Evolutionary conservation across 2,113 vertebrate species (phyloP).

Genomic region (Esox niger): DNA sequence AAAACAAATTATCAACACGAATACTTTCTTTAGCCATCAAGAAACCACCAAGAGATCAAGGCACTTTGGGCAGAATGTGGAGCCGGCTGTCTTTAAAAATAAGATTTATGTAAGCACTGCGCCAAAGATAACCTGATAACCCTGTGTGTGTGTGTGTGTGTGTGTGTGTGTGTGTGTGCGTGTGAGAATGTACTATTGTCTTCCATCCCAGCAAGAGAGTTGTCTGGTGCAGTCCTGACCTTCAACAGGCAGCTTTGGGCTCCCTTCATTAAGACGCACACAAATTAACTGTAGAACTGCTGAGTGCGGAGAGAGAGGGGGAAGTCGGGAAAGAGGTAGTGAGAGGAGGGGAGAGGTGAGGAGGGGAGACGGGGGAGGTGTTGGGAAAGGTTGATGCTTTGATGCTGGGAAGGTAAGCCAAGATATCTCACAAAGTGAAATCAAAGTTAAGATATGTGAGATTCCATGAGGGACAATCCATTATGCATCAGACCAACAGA

Average conservation of each 20-base stretch:
- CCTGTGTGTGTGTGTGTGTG: not conserved
- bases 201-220: conserved; percentile 24
- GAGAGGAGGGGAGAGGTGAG: no score
- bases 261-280: conserved; percentile 48
- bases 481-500: no score
- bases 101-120: not conserved
- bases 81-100: not conserved
- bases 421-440: no score
- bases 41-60: not conserved
- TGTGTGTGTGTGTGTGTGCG: not conserved
- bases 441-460: no score
- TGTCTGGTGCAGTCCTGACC: conserved; percentile 50
- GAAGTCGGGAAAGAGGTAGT: no score
- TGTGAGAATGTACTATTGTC: not conserved
- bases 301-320: no score
- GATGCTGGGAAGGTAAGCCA: no score
- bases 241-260: conserved; percentile 43
- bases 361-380: no score
- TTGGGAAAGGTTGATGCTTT: no score
- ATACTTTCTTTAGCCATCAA: no score
- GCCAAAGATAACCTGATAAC: not conserved
- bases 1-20: conserved; percentile 11
- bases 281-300: conserved; percentile 47
- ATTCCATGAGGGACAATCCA: no score
- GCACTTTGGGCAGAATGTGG: not conserved